Conservation (phyloP, 2,888 invertebrate species). For the Perithous albicinctus region DNA sequence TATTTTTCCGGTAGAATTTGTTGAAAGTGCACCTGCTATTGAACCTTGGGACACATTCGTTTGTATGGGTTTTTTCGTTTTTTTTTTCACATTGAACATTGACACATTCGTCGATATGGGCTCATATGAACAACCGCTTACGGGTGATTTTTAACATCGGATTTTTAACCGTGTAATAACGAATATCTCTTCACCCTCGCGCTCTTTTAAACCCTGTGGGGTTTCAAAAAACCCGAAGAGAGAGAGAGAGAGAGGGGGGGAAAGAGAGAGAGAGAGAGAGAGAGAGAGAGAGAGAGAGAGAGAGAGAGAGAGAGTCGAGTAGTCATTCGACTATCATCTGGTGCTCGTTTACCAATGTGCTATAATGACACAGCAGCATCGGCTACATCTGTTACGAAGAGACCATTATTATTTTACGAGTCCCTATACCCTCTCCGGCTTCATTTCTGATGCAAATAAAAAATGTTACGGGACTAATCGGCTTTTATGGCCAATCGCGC, state of each 20-base stretch:
- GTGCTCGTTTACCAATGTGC: neutral
- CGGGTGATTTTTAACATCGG: no score
- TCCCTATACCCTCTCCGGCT: neutral
- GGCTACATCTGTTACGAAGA: constrained; percentile 8
- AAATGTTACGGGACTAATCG: constrained; percentile 20
- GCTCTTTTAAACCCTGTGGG: neutral
- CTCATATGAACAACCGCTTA: no score
- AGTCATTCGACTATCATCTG: neutral
- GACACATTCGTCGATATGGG: no score
- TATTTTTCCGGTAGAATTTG: no score
- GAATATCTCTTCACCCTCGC: neutral
- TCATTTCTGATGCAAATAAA: constrained; percentile 3
- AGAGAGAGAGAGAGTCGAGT: neutral
- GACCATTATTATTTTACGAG: constrained; percentile 29
- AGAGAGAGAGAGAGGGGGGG: no score
- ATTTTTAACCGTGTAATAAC: no score
- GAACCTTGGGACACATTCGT: no score
- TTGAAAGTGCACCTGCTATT: no score
- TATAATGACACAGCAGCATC: neutral
- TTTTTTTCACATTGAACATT: no score
- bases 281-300: no score
- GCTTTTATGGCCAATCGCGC: constrained; percentile 28
- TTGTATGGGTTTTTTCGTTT: no score
- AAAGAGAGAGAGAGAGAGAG: no score
- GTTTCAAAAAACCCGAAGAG: neutral